These are phyloP conservation scores for human DNA, from an alignment of 2,113 vertebrate species.

Conservation along the genomic window GRCh38 chrX:8847501-8848000, in stretches of 20 bases:
- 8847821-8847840: slow-evolving; percentile 79
- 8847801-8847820: slow-evolving; percentile 69
- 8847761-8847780: slow-evolving; percentile 74
- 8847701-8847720: slow-evolving; percentile 76
- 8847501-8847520: background rate
- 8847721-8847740: slow-evolving; percentile 71
- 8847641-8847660: background rate
- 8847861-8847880: slow-evolving; percentile 73
- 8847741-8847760: slow-evolving; percentile 74
- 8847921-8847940: slow-evolving; percentile 82
- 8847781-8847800: slow-evolving; percentile 69
- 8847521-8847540: background rate
- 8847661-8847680: slow-evolving; percentile 66
- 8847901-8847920: slow-evolving; percentile 86
- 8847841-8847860: slow-evolving; percentile 77
- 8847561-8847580: background rate
- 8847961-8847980: slow-evolving; percentile 82
- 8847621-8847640: background rate
- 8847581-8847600: background rate
- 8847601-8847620: background rate
- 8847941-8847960: slow-evolving; percentile 82
- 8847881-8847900: slow-evolving; percentile 80
- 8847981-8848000: slow-evolving; percentile 78
- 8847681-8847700: slow-evolving; percentile 76
- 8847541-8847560: background rate